A percentile compares a stretch with the other conserved stretches of the same genome.
phyloP scores from a whole-genome alignment of 2,113 vertebrate species.

The Lophotis ruficrista region DNA sequence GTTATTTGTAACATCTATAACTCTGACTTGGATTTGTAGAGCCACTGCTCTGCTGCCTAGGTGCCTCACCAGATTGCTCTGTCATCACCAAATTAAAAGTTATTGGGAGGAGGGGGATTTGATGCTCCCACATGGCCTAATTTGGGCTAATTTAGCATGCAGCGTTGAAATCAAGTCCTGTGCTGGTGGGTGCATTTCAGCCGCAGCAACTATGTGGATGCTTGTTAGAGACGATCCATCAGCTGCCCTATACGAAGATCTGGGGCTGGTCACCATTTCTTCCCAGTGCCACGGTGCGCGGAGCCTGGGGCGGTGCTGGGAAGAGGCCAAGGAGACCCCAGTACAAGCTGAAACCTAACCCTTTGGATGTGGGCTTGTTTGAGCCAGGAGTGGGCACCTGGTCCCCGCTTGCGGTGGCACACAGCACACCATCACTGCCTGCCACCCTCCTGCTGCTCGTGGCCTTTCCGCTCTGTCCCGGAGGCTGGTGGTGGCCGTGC shows the following conservation, averaged over 20 bases:
- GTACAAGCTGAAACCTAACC: not conserved
- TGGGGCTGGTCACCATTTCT: not conserved
- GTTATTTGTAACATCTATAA: not conserved
- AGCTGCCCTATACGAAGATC: fast-evolving
- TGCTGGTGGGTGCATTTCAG: not conserved
- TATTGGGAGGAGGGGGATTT: not conserved
- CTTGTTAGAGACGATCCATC: not conserved
- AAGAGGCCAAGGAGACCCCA: not conserved
- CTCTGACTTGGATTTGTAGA: not conserved
- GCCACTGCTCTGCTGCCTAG: not conserved
- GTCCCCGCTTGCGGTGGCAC: fast-evolving
- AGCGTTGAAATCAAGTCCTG: fast-evolving
- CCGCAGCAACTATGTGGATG: not conserved
- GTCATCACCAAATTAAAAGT: not conserved
- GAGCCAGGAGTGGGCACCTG: not conserved
- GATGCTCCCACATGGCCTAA: not conserved
- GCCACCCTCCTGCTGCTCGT: not conserved
- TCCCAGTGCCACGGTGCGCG: fast-evolving
- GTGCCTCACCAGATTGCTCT: not conserved
- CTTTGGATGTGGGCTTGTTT: fast-evolving
- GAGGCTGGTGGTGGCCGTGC: not conserved
- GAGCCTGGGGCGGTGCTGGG: not conserved
- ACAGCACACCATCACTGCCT: fast-evolving
- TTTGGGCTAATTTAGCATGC: not conserved
- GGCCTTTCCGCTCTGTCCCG: fast-evolving